Conservation (phyloP, 1,140 invertebrate genomes). For the Eciton burchellii region DNA sequence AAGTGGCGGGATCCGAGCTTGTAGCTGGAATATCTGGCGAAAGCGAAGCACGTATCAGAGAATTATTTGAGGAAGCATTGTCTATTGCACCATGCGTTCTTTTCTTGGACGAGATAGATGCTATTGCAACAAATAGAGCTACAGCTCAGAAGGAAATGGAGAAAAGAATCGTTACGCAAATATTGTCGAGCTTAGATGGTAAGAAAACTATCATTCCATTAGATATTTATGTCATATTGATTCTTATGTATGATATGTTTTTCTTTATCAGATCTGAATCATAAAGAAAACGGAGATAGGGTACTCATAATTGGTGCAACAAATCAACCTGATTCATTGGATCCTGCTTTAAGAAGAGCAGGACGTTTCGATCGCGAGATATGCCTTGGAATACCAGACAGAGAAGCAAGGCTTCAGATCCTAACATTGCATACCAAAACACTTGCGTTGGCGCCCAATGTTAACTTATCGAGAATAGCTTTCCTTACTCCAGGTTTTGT, state of each 20-base stretch:
- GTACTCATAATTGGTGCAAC: constrained; percentile 98
- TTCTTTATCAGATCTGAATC: constrained; percentile 85
- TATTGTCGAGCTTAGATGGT: constrained; percentile 95
- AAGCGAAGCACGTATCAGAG: constrained; percentile 96
- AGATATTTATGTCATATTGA: neutral
- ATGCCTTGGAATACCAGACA: constrained; percentile 96
- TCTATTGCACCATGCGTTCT: constrained; percentile 92
- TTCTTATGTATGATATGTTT: neutral
- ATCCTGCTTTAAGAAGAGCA: constrained; percentile 95
- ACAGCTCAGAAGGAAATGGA: constrained; percentile 98
- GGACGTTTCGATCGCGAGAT: constrained; percentile 98
- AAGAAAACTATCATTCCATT: constrained; percentile 43
- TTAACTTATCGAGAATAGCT: constrained; percentile 91
- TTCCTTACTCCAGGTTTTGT: constrained; percentile 98
- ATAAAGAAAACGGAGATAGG: constrained; percentile 88
- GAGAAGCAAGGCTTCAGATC: constrained; percentile 91
- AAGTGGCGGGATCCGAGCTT: constrained; percentile 95
- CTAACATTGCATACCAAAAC: constrained; percentile 90
- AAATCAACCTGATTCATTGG: constrained; percentile 96
- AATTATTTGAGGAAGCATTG: constrained; percentile 95
- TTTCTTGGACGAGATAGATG: constrained; percentile 98
- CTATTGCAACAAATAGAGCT: constrained; percentile 94
- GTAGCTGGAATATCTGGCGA: constrained; percentile 98
- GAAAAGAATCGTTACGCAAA: constrained; percentile 96
- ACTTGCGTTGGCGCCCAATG: constrained; percentile 89